Percentiles rank a stretch among this genome's conserved stretches.
Evolutionary conservation across 2,888 invertebrate genomes (phyloP).

Genomic region (Drosophila maculinotata): DNA sequence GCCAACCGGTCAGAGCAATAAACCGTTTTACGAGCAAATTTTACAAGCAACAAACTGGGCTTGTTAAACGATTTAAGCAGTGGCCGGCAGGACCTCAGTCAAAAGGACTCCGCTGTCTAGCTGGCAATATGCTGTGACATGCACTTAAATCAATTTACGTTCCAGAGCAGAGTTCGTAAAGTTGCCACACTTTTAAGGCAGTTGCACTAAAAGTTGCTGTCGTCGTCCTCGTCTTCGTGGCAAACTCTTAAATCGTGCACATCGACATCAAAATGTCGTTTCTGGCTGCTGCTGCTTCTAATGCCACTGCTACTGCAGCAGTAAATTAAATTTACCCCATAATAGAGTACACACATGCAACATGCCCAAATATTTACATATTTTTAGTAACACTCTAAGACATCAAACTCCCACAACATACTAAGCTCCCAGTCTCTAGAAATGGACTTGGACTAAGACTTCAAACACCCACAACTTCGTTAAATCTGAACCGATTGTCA

Average conservation of each 20-base stretch:
- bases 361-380: constrained; percentile 64
- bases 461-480: no score
- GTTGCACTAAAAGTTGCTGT: constrained; percentile 38
- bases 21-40: constrained; percentile 74
- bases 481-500: no score
- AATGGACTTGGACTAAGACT: no score
- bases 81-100: constrained; percentile 11
- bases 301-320: constrained; percentile 28
- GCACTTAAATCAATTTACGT: constrained; percentile 79
- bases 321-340: constrained; percentile 74
- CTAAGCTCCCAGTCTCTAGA: no score
- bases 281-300: constrained; percentile 25
- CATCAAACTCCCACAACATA: background rate
- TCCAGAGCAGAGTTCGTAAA: constrained; percentile 45
- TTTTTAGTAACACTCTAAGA: constrained; percentile 50
- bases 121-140: constrained; percentile 71
- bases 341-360: constrained; percentile 67
- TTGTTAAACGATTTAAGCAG: constrained; percentile 74
- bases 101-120: constrained; percentile 4
- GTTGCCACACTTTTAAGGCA: constrained; percentile 42
- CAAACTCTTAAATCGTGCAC: constrained; percentile 69
- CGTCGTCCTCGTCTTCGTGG: constrained; percentile 23
- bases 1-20: constrained; percentile 47
- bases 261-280: constrained; percentile 54
- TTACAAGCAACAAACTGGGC: constrained; percentile 75